Base-by-base conservation (phyloP, 2,113 vertebrate genomes). In the Craseonycteris thonglongyai region DNA sequence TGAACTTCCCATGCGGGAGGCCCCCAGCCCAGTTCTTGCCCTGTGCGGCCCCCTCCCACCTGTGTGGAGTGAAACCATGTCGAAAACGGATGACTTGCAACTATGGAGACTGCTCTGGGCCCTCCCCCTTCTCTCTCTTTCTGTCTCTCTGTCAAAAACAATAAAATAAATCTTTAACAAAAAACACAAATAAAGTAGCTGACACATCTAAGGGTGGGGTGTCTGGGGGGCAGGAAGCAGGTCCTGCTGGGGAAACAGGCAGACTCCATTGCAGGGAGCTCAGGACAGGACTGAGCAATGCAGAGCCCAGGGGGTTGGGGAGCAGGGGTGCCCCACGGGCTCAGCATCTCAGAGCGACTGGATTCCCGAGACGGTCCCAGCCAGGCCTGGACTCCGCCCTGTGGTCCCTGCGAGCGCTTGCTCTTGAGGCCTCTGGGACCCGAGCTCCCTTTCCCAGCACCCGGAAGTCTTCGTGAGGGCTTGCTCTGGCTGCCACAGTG, bases 301-400 rank as follows among this genome's bases (percentile, higher is more conserved):
- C 30, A 21, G 68, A 69, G 51, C 86, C 76, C 4, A 10, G 15
- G 16, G 15, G 42, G 51, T 1, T 16, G 11, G 1, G 16, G 12
- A 59, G 38, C 40, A 7, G 51, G 68, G 49, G 14, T n/a, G 49
- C 15, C 35, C 8, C 22, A 22, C 1, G 2, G 4, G 72, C 21
- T 42, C 10, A n/a, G 63, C n/a, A 7, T 42, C 21, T 28, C 9
- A 51, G 79, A 28, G 47, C 56, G 38, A 26, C 26, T 18, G 51
- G 9, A 2, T 47, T 59, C n/a, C 21, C 0, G 33, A 58, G 68
- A 21, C 21, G 0, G 18, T 22, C 38, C 10, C 69, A 33, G 19
- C 2, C 7, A 18, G 24, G 91, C 59, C 71, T 5, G 22, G 26
- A 2, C 51, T 15, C 66, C 13, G 4, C 13, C 0, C 0, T 5